Evolutionary conservation across 64 coral and sea anemone species (phyloP), one percentile per base, ranked within the genome.

Genomic region (Stichodactyla mertensii): DNA sequence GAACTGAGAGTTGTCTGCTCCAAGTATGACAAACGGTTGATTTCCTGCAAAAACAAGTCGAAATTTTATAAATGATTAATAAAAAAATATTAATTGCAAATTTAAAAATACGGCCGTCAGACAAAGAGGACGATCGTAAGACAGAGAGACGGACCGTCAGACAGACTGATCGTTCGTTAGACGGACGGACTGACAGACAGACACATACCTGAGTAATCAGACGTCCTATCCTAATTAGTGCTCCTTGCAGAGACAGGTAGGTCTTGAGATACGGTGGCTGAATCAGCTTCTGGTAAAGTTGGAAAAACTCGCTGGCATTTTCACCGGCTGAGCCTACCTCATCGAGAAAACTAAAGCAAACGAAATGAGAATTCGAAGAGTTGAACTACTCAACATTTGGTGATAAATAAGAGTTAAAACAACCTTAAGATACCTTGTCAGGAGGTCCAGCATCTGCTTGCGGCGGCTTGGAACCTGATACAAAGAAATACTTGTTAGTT

Each of bases 1-100:
- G 97, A 99, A n/a, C 93, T 99, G 19, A 99, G 83, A 12, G 97
- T 95, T 57, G 91, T 95, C 87, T 95, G 89, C 82, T 99, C 97
- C 84, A 99, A 64, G 28, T 87, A 87, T 0, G 97, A 88, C 88
- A 99, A 66, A 57, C 91, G 91, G 54, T 95, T 90, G 61, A 99
- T 99, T 89, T 99, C 97, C 97, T 99, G 16, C 6, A 67, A 58
- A 61, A 74, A 84, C 19, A 87, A 86, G 82, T 27, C 69, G 4
- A n/a, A n/a, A 9, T 5, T n/a, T n/a, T 66, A 20, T 66, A 5
- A 61, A 61, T 61, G 8, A 61, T 61, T 16, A 61, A 15, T 61
- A 61, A 61, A 19, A 64, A 15, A 45, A 45, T 45, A 45, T 45
- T 45, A 4, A 45, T 45, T 45, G 36, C 36, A 45, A 45, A 45